Percentiles rank a stretch among this genome's conserved stretches.
phyloP scores from a whole-genome alignment of 53 echinoderm and acorn worm genomes.

The Apostichopus leukothele region DNA sequence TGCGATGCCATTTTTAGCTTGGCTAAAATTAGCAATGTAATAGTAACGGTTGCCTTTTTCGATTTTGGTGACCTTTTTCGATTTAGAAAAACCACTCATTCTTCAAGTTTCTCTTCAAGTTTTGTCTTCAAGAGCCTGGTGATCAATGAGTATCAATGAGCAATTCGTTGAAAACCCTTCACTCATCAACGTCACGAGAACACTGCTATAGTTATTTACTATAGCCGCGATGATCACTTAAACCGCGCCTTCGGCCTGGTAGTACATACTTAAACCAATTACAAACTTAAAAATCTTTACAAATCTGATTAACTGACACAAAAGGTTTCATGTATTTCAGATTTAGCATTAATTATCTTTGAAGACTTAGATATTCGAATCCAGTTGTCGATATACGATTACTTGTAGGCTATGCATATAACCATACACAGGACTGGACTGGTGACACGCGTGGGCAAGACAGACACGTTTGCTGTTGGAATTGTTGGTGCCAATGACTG shows the following conservation, averaged over 20 bases:
- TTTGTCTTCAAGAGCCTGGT: neutral
- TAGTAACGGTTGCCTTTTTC: too few relatives aligned
- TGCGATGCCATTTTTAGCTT: too few relatives aligned
- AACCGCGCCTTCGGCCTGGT: neutral
- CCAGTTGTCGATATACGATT: too few relatives aligned
- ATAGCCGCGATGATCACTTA: neutral
- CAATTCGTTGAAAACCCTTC: neutral
- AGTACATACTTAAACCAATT: neutral
- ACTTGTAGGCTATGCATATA: too few relatives aligned
- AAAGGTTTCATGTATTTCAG: neutral
- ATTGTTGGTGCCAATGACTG: too few relatives aligned
- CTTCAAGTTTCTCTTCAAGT: too few relatives aligned
- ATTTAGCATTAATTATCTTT: neutral
- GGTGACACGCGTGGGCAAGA: too few relatives aligned
- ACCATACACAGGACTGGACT: too few relatives aligned
- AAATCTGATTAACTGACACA: neutral
- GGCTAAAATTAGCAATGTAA: too few relatives aligned
- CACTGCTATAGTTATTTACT: neutral
- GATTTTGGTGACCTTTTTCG: too few relatives aligned
- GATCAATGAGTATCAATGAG: neutral
- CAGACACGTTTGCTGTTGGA: too few relatives aligned
- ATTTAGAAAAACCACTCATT: too few relatives aligned
- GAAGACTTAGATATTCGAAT: neutral
- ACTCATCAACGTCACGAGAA: neutral
- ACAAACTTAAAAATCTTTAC: neutral